These are phyloP conservation scores for Colletes latitarsis DNA, from an alignment of 1,140 invertebrate genomes.

Conservation along the genomic window DNA sequence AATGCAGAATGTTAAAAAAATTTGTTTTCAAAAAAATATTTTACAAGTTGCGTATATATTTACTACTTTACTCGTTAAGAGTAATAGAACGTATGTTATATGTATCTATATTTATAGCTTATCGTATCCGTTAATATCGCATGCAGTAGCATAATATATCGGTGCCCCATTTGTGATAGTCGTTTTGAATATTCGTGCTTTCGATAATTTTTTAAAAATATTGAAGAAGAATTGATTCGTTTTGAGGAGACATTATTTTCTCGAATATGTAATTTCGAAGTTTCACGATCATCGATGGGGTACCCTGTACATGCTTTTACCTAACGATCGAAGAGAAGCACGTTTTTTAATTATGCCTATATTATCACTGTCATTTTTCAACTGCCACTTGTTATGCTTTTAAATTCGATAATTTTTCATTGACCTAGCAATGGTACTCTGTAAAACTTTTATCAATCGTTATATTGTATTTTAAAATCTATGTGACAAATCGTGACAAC, in stretches of 20 bases:
- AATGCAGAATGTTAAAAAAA: conserved; percentile 1
- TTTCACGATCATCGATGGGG: neutral
- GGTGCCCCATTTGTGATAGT: neutral
- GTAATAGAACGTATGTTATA: conserved; percentile 60
- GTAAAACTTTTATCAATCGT: neutral
- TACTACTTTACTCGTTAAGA: conserved; percentile 56
- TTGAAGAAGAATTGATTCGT: neutral
- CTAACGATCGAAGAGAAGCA: conserved; percentile 29
- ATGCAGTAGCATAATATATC: conserved; percentile 39
- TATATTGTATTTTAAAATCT: neutral
- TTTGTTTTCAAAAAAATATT: conserved; percentile 54
- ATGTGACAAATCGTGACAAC: neutral
- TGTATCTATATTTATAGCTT: conserved; percentile 67
- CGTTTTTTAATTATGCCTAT: too few species aligned
- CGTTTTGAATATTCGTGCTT: neutral
- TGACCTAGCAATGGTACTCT: neutral
- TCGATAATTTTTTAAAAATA: neutral
- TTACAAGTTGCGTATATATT: conserved; percentile 59
- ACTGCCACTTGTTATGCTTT: neutral
- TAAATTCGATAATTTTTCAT: neutral
- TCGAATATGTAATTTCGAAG: neutral
- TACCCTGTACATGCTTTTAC: neutral
- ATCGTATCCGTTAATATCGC: conserved; percentile 62
- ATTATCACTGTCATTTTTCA: conserved; percentile 1
- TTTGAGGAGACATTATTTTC: neutral